Evolutionary conservation across 2,113 vertebrate genomes (phyloP).

Genomic region (Porphyrio hochstetteri): DNA sequence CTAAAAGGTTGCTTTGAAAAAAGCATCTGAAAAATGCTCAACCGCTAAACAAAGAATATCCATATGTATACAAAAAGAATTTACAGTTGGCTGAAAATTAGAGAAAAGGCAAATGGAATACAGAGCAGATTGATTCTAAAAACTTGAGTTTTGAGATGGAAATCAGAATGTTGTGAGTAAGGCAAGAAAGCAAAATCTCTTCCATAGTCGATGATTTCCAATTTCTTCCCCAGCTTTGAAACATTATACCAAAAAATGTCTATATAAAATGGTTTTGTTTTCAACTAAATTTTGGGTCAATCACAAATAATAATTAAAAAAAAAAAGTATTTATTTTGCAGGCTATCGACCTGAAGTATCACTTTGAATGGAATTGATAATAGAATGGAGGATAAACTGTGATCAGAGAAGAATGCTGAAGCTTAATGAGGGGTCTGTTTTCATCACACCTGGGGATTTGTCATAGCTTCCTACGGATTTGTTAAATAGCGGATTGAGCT

Average conservation of each 20-base stretch:
- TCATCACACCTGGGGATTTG: not conserved
- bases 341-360: not conserved
- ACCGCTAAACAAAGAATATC: not conserved
- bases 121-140: not conserved
- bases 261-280: not conserved
- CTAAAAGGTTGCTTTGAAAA: not conserved
- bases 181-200: not conserved
- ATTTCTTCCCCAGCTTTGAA: not conserved
- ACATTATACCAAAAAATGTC: not conserved
- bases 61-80: not conserved
- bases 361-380: not conserved
- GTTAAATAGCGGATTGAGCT: not conserved
- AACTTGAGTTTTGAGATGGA: not conserved
- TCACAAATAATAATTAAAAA: not conserved
- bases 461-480: not conserved
- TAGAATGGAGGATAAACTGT: conserved; percentile 33
- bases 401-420: not conserved
- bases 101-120: not conserved
- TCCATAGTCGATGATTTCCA: not conserved
- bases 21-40: not conserved
- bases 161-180: not conserved
- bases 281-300: not conserved
- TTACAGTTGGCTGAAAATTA: not conserved
- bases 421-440: not conserved
- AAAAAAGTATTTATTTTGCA: conserved; percentile 12